phyloP scores from a whole-genome alignment of 1,140 invertebrate genomes.

The Pseudomyrmex concolor region DNA sequence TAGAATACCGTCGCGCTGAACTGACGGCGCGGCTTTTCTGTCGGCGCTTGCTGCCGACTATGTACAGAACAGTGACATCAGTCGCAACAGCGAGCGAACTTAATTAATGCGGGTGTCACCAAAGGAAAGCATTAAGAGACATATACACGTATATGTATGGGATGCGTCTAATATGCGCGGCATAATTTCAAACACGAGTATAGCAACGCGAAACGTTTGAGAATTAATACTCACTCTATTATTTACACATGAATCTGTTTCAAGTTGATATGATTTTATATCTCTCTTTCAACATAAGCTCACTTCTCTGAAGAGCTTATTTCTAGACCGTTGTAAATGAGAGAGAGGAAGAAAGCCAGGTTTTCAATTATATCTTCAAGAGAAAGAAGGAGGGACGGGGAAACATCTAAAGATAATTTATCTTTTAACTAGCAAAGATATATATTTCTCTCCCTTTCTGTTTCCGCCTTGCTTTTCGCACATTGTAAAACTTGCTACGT shows the following conservation, averaged over 20 bases:
- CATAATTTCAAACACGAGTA: neutral
- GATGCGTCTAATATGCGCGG: neutral
- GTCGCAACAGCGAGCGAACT: slow-evolving; percentile 24
- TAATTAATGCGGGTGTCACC: slow-evolving; percentile 37
- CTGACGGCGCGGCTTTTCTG: neutral
- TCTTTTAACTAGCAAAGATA: neutral
- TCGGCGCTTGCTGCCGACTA: neutral
- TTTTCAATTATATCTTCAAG: neutral
- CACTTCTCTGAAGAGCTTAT: neutral
- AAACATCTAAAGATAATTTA: slow-evolving; percentile 3
- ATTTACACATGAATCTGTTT: neutral
- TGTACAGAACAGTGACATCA: slow-evolving; percentile 16
- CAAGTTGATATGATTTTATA: too few species aligned
- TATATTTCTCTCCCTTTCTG: neutral
- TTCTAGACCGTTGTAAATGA: neutral
- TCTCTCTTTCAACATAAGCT: neutral
- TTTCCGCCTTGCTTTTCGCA: neutral
- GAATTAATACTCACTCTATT: neutral
- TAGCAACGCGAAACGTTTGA: neutral
- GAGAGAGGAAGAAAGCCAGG: neutral
- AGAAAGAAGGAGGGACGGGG: too few species aligned
- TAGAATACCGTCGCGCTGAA: slow-evolving; percentile 12
- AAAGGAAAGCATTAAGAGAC: slow-evolving; percentile 20
- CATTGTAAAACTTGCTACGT: slow-evolving; percentile 18
- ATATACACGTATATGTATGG: neutral